Conservation (phyloP, 2,113 vertebrate genomes). For the human region GRCh38 chr6:142151501-142152000, state of each 20-base stretch:
- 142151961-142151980: no score
- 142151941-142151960: no score
- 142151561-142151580: not conserved
- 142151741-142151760: not conserved
- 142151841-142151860: no score
- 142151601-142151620: not conserved
- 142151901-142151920: no score
- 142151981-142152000: no score
- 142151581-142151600: constrained; percentile 39
- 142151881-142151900: no score
- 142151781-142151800: no score
- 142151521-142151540: constrained; percentile 44
- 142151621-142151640: not conserved
- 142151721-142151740: constrained; percentile 20
- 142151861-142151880: no score
- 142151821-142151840: no score
- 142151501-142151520: not conserved
- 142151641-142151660: not conserved
- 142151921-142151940: no score
- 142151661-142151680: not conserved
- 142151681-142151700: not conserved
- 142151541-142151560: not conserved
- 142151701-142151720: not conserved
- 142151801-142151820: no score
- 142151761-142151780: no score